These are phyloP conservation scores for Erythrocercus mccallii DNA, from an alignment of 2,113 vertebrate genomes.

Conservation along the genomic window DNA sequence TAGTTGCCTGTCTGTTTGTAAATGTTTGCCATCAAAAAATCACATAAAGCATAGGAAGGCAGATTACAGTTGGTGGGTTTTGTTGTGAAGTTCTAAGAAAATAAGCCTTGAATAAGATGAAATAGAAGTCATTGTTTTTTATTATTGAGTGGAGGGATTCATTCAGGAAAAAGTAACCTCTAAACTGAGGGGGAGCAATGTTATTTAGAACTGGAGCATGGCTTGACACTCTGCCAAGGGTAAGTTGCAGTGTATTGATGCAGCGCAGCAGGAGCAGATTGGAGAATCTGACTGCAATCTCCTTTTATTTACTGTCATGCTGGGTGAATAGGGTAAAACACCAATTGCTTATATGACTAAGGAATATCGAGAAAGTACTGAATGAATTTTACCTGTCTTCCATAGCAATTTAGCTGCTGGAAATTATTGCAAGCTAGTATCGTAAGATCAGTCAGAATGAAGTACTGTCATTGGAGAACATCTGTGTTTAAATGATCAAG, in stretches of 20 bases:
- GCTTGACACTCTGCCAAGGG: not conserved
- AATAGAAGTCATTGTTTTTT: not conserved
- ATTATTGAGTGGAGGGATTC: not conserved
- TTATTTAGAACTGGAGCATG: not conserved
- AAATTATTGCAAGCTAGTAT: not conserved
- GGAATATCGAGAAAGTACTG: not conserved
- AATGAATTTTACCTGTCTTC: constrained; percentile 14
- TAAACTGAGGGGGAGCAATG: not conserved
- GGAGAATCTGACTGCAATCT: not conserved
- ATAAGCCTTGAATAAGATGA: not conserved
- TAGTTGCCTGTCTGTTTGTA: not conserved
- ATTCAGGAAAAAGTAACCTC: not conserved
- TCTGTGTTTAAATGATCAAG: constrained; percentile 34
- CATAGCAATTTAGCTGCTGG: constrained; percentile 42
- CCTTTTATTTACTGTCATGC: not conserved
- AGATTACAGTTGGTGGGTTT: not conserved
- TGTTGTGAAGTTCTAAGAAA: not conserved
- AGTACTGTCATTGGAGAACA: not conserved
- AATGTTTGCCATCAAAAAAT: not conserved
- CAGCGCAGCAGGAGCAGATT: not conserved
- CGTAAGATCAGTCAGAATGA: not conserved
- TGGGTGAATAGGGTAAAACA: not conserved
- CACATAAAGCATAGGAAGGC: not conserved
- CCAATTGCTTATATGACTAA: not conserved
- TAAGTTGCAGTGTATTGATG: fast-evolving